Evolutionary conservation across 2,113 vertebrate genomes (phyloP).

Genomic region (Arothron firmamentum): DNA sequence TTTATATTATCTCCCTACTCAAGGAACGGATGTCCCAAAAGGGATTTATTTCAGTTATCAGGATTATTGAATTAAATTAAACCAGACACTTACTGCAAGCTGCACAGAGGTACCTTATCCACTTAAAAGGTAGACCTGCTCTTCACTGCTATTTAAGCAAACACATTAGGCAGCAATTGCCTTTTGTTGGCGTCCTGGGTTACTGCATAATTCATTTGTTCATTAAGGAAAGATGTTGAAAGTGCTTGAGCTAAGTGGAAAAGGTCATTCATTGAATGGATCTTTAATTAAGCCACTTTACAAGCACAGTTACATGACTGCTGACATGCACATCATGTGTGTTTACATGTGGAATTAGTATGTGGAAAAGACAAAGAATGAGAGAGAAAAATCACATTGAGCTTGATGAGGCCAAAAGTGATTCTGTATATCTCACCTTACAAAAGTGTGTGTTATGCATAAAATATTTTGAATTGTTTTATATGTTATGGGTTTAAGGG

Average conservation of each 20-base stretch:
- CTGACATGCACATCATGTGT: constrained; percentile 50
- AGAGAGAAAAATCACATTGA: neutral
- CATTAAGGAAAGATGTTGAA: constrained; percentile 61
- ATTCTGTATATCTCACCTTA: constrained; percentile 6
- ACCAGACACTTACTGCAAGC: constrained; percentile 77
- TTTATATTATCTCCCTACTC: constrained; percentile 81
- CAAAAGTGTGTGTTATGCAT: neutral
- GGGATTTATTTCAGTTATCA: constrained; percentile 85
- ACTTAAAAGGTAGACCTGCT: constrained; percentile 73
- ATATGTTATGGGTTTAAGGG: neutral
- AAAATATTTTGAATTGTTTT: neutral
- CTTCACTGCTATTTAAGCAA: constrained; percentile 74
- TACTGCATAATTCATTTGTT: constrained; percentile 72
- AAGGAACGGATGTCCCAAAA: constrained; percentile 80
- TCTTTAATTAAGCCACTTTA: constrained; percentile 68
- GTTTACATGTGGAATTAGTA: constrained; percentile 42
- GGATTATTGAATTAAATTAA: constrained; percentile 87
- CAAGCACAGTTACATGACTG: constrained; percentile 58
- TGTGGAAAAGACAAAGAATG: constrained; percentile 21
- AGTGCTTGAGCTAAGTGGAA: constrained; percentile 68
- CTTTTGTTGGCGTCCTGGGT: constrained; percentile 62
- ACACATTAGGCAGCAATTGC: constrained; percentile 70
- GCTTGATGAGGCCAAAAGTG: constrained; percentile 3
- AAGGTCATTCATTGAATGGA: constrained; percentile 67
- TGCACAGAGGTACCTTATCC: constrained; percentile 71